Evolutionary conservation across 2,888 invertebrate species (phyloP).

Genomic region (Cheilosia impressa): DNA sequence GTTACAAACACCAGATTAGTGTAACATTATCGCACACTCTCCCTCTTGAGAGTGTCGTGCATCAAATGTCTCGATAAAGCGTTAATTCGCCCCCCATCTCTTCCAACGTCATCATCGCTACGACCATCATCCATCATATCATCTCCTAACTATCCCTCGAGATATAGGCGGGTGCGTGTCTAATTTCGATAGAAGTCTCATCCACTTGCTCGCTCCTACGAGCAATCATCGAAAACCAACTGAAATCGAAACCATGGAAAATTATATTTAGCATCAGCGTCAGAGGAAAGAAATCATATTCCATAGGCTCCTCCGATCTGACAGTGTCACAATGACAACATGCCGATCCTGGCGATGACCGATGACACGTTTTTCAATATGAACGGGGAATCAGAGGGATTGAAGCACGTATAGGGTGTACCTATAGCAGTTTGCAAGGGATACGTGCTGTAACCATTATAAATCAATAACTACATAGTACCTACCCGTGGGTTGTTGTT

Average conservation of each 20-base stretch:
- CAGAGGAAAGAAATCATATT: slow-evolving; percentile 8
- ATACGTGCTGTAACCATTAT: not conserved
- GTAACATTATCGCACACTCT: slow-evolving; percentile 21
- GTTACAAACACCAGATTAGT: not conserved
- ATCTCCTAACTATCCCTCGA: slow-evolving; percentile 33
- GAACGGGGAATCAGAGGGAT: not conserved
- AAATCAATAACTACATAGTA: slow-evolving; percentile 17
- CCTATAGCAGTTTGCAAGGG: not conserved
- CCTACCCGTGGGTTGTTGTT: slow-evolving; percentile 33
- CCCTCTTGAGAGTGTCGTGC: slow-evolving; percentile 22
- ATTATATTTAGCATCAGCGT: slow-evolving; percentile 35
- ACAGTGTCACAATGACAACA: slow-evolving; percentile 19
- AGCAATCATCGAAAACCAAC: slow-evolving; percentile 1
- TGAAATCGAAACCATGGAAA: slow-evolving; percentile 58
- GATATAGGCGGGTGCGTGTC: slow-evolving; percentile 45
- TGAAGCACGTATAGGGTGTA: not conserved
- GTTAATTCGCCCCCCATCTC: not conserved
- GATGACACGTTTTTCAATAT: slow-evolving; percentile 30
- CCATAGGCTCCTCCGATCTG: slow-evolving; percentile 1
- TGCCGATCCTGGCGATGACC: slow-evolving; percentile 21
- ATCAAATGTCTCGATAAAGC: slow-evolving; percentile 41
- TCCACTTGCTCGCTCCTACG: slow-evolving; percentile 46
- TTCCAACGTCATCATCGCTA: slow-evolving; percentile 13
- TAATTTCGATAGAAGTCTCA: slow-evolving; percentile 49
- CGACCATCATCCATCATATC: slow-evolving; percentile 43